A percentile compares a stretch with the other conserved stretches of the same genome.
These are phyloP conservation scores for Resseliella maxima DNA, from an alignment of 2,888 invertebrate genomes.

Conservation along the genomic window DNA sequence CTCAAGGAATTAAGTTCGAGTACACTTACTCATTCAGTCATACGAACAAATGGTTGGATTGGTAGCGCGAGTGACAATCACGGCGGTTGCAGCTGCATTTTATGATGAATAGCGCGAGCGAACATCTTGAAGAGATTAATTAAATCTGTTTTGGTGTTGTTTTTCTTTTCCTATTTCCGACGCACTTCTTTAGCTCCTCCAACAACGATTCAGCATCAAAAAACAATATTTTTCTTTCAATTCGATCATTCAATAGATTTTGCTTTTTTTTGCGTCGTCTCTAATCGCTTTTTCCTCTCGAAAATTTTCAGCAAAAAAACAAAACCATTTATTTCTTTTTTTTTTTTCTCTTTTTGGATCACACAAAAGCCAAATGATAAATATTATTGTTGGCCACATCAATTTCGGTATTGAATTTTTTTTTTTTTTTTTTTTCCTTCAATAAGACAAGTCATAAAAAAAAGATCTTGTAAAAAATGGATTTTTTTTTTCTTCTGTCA, in stretches of 20 bases:
- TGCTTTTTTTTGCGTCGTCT: constrained; percentile 22
- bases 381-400: constrained; percentile 43
- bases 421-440: neutral
- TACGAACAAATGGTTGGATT: neutral
- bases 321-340: constrained; percentile 51
- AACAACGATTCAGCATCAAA: no score
- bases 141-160: constrained; percentile 22
- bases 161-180: neutral
- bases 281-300: constrained; percentile 33
- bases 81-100: constrained; percentile 38
- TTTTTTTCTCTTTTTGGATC: neutral
- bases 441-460: neutral
- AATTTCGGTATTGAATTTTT: neutral
- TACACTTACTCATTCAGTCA: no score
- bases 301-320: constrained; percentile 42
- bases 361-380: constrained; percentile 45
- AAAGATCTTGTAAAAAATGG: no score
- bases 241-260: neutral
- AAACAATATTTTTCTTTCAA: no score
- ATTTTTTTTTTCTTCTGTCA: neutral
- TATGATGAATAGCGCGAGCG: constrained; percentile 53
- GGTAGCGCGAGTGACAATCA: neutral
- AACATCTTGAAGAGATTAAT: constrained; percentile 55
- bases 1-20: neutral
- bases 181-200: neutral